phyloP scores from a whole-genome alignment of 2,888 invertebrate species.

The Agrochola circellaris region DNA sequence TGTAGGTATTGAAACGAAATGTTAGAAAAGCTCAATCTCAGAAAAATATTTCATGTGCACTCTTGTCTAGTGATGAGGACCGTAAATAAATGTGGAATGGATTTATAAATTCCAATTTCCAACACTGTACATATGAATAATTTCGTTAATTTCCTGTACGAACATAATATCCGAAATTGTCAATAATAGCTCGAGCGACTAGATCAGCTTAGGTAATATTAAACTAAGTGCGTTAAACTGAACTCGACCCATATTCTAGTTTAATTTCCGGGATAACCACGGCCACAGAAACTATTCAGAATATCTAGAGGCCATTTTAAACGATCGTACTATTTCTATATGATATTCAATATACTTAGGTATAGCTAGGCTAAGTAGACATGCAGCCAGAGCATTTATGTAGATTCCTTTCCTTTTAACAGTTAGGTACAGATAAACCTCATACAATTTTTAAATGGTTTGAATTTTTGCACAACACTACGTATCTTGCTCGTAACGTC shows the following conservation, averaged over 20 bases:
- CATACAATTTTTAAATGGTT: background rate
- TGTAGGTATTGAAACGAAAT: too few species aligned
- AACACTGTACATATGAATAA: constrained; percentile 19
- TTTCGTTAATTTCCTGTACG: constrained; percentile 47
- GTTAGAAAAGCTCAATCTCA: background rate
- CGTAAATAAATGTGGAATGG: background rate
- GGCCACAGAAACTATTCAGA: constrained; percentile 40
- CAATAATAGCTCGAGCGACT: constrained; percentile 13
- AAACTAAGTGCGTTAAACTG: constrained; percentile 26
- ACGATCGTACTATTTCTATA: background rate
- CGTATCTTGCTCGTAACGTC: background rate
- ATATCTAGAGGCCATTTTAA: constrained; percentile 17
- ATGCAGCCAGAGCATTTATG: background rate
- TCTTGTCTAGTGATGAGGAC: background rate
- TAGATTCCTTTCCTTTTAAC: background rate
- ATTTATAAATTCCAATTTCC: constrained; percentile 16
- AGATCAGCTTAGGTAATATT: constrained; percentile 24
- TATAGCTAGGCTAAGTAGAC: too few species aligned
- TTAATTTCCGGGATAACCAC: constrained; percentile 52
- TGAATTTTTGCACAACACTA: background rate
- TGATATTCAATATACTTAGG: background rate
- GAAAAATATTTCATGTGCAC: background rate
- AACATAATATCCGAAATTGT: constrained; percentile 7
- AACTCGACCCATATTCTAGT: constrained; percentile 52
- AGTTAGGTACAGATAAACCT: background rate